Percentiles rank a stretch among this genome's conserved stretches.
These are phyloP conservation scores for Lepeophtheirus nordmannii DNA, from an alignment of 2,888 invertebrate genomes.

Conservation along the genomic window DNA sequence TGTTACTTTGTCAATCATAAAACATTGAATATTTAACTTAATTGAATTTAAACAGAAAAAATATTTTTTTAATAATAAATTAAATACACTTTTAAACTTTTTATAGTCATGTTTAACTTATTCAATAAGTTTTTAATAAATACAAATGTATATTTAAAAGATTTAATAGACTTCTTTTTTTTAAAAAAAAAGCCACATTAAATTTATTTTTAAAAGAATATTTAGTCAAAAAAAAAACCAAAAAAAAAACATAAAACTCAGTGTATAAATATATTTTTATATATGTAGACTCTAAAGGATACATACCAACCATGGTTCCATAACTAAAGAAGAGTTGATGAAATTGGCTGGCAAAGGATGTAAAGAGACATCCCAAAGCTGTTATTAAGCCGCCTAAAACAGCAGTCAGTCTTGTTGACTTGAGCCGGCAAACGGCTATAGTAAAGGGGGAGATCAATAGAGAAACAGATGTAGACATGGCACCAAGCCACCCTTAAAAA, in stretches of 20 bases:
- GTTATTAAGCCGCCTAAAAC: constrained; percentile 72
- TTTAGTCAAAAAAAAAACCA: too few species aligned
- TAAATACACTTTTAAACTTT: too few species aligned
- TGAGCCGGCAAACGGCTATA: constrained; percentile 65
- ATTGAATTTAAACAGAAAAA: too few species aligned
- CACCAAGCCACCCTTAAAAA: constrained; percentile 66
- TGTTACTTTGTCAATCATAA: too few species aligned
- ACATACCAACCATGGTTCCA: constrained; percentile 42
- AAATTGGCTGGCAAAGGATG: constrained; percentile 73
- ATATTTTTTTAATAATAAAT: too few species aligned
- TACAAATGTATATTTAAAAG: constrained; percentile 14
- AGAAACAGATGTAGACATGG: constrained; percentile 59
- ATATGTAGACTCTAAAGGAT: background rate
- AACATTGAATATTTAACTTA: too few species aligned
- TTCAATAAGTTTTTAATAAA: constrained; percentile 11
- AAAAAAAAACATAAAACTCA: background rate
- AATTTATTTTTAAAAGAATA: background rate
- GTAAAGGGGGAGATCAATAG: constrained; percentile 65
- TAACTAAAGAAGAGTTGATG: constrained; percentile 79
- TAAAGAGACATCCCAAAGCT: constrained; percentile 70
- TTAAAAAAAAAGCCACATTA: too few species aligned
- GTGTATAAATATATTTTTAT: background rate
- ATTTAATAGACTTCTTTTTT: background rate
- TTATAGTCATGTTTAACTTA: too few species aligned
- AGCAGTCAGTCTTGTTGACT: constrained; percentile 70